phyloP scores from a whole-genome alignment of 1,140 invertebrate genomes.

The Potamilus streckersoni region DNA sequence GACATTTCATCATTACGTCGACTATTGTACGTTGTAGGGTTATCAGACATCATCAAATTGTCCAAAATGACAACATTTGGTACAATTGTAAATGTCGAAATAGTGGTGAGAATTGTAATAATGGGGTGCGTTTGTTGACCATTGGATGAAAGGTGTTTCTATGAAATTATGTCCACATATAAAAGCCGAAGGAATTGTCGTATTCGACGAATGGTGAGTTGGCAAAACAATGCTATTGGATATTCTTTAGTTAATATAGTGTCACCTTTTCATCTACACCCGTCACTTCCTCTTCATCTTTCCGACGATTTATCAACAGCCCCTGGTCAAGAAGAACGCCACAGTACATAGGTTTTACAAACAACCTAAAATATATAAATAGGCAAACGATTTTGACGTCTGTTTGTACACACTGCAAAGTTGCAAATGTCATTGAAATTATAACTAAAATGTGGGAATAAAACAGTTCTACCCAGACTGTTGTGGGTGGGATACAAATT shows the following conservation, averaged over 20 bases:
- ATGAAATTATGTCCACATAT: not conserved
- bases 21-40: too few species aligned
- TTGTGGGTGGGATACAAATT: not conserved
- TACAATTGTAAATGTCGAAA: not conserved
- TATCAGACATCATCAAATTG: too few species aligned
- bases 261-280: constrained; percentile 18
- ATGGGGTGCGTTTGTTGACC: not conserved
- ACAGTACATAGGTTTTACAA: constrained; percentile 94
- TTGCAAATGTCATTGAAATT: not conserved
- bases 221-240: not conserved
- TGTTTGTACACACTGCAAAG: not conserved
- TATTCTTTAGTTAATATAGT: constrained; percentile 4
- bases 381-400: not conserved
- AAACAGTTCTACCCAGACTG: not conserved
- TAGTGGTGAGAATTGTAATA: not conserved
- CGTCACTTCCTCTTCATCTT: constrained; percentile 81
- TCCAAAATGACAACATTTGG: too few species aligned
- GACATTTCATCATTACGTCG: too few species aligned
- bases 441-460: not conserved
- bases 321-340: constrained; percentile 94
- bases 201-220: too few species aligned
- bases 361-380: constrained; percentile 72
- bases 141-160: too few species aligned
- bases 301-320: constrained; percentile 90
- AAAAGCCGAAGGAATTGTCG: not conserved